These are phyloP conservation scores for Bicyclus anynana DNA, from an alignment of 1,140 invertebrate species.

Conservation along the genomic window DNA sequence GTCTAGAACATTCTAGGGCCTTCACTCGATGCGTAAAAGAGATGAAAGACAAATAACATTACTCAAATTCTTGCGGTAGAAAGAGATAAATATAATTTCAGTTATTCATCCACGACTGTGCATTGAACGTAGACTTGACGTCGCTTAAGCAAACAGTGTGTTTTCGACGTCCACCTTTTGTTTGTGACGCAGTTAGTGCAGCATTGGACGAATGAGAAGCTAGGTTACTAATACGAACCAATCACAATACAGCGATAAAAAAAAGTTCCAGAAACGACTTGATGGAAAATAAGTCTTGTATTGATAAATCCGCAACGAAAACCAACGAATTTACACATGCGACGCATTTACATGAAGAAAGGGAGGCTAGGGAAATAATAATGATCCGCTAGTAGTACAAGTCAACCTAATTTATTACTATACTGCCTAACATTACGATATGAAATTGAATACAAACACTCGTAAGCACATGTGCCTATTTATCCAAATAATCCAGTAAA, in stretches of 20 bases:
- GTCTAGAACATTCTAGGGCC: constrained; percentile 77
- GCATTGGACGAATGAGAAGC: constrained; percentile 14
- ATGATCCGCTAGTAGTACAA: background rate
- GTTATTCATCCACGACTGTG: constrained; percentile 41
- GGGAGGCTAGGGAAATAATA: background rate
- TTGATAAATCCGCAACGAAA: background rate
- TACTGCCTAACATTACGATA: background rate
- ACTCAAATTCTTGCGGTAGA: constrained; percentile 28
- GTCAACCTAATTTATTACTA: background rate
- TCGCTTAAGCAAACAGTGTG: constrained; percentile 36
- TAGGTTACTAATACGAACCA: constrained; percentile 1
- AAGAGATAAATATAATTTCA: constrained; percentile 68
- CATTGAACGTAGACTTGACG: constrained; percentile 44
- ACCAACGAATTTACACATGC: constrained; percentile 1
- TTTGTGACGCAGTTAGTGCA: constrained; percentile 2
- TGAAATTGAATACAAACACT: background rate
- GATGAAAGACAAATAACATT: constrained; percentile 37
- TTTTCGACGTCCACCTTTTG: constrained; percentile 29
- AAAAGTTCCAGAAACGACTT: background rate
- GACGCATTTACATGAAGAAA: background rate
- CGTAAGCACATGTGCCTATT: too few species aligned
- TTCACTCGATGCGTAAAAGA: constrained; percentile 53
- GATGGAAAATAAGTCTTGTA: background rate
- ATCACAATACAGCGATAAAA: background rate
- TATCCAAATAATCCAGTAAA: too few species aligned